These are phyloP conservation scores for Diarsia rubi DNA, from an alignment of 2,888 invertebrate species.

Conservation along the genomic window DNA sequence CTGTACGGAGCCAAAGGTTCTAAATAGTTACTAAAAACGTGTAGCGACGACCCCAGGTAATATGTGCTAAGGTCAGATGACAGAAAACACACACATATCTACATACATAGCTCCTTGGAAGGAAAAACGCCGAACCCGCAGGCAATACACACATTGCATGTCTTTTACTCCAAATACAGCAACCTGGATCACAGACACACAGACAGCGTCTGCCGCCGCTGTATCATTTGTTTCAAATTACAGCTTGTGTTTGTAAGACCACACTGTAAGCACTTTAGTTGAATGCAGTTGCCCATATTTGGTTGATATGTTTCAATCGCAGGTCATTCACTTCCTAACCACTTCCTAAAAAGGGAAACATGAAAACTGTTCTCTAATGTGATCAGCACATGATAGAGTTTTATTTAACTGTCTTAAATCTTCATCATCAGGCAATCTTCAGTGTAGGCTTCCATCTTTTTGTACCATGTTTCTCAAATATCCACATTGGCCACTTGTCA, in stretches of 20 bases:
- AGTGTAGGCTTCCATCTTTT: too few species aligned
- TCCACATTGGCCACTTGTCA: too few species aligned
- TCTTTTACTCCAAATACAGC: conserved; percentile 8
- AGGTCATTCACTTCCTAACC: background rate
- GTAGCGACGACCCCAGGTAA: too few species aligned
- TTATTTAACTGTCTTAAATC: too few species aligned
- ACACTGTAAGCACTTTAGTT: background rate
- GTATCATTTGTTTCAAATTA: conserved; percentile 38
- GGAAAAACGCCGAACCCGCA: background rate
- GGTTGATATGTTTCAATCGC: conserved; percentile 6
- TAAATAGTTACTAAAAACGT: too few species aligned
- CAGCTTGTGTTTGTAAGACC: background rate
- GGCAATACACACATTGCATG: conserved; percentile 10
- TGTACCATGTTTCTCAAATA: too few species aligned
- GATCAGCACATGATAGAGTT: too few species aligned
- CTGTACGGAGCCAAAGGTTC: too few species aligned
- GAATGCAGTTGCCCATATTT: background rate
- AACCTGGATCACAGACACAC: background rate
- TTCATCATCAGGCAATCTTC: too few species aligned
- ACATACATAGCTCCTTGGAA: background rate
- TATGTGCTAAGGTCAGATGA: too few species aligned
- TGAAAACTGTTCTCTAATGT: too few species aligned
- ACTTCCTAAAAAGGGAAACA: background rate
- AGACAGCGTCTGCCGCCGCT: conserved; percentile 11
- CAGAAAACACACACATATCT: background rate